Evolutionary conservation across 1,140 invertebrate species (phyloP), one percentile per base, ranked within the genome.

Genomic region (Daktulosphaira vitifoliae): DNA sequence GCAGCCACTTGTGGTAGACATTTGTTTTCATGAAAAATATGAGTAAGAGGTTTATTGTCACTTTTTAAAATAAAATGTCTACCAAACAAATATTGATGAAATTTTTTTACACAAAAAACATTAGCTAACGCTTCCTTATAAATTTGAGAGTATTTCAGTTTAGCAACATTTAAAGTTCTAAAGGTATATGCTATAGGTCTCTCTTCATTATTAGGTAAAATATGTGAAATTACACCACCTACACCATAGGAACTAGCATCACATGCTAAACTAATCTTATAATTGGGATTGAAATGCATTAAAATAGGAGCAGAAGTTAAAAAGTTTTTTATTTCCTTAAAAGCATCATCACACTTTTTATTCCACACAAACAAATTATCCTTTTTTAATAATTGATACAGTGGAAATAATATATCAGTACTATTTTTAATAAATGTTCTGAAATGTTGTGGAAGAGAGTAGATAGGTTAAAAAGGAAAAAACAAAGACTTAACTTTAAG

Each of bases 101-200:
- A 69, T 77, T 68, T 74, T 72, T 70, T 49, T 74, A 65, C 16
- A 69, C 66, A 74, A 67, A 70, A 76, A 16, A 77, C 56, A 16
- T 79, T n/a, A n/a, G n/a, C n/a, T n/a, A n/a, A n/a, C n/a, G n/a
- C n/a, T n/a, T n/a, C n/a, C n/a, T n/a, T n/a, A 54, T 81, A 77
- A 20, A 76, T 73, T 65, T 77, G 72, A 18, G 71, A 49, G 66
- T 78, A 79, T 44, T 75, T 75, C 66, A 48, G 20, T 49, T 67
- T 59, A 6, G 39, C 50, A 16, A 42, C 20, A 23, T 68, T 71
- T 18, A 81, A 54, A 1, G 73, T 46, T 7, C 39, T 42, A 16
- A 16, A 42, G 2, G 15, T 42, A 16, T 42, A 42, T 16, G 39
- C 39, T 3, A 42, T 42, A 42, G 1, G 39, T n/a, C 11, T 42